Evolutionary conservation across 1,140 invertebrate genomes (phyloP).

Genomic region (Himalopsyche phryganea): DNA sequence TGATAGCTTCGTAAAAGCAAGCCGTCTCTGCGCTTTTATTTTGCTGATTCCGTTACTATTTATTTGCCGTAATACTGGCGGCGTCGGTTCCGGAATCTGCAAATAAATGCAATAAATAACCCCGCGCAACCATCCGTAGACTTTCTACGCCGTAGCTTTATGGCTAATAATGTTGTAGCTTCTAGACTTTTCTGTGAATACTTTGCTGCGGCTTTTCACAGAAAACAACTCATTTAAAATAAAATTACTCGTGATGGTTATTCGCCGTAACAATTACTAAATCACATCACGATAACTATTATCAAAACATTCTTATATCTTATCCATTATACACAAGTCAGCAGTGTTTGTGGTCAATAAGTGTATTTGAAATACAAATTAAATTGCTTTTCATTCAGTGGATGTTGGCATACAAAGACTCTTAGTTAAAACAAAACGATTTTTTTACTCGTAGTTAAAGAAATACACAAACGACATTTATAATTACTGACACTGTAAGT

Average conservation of each 20-base stretch:
- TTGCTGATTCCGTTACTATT: slow-evolving; percentile 8
- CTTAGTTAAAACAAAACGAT: too few relatives aligned
- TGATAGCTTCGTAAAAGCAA: too few relatives aligned
- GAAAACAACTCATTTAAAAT: slow-evolving; percentile 4
- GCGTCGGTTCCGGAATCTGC: slow-evolving; percentile 7
- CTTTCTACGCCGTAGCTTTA: slow-evolving; percentile 7
- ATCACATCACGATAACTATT: too few relatives aligned
- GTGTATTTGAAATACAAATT: too few relatives aligned
- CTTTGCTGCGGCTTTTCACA: not conserved
- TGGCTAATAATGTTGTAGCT: slow-evolving; percentile 8
- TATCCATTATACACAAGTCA: too few relatives aligned
- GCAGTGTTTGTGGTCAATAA: too few relatives aligned
- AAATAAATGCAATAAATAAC: slow-evolving; percentile 25
- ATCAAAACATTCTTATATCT: not conserved
- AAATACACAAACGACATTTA: too few relatives aligned
- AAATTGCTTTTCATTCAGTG: too few relatives aligned
- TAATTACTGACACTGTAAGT: too few relatives aligned
- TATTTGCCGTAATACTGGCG: slow-evolving; percentile 8
- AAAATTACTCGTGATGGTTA: not conserved
- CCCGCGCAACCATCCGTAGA: slow-evolving; percentile 4
- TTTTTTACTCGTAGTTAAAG: too few relatives aligned
- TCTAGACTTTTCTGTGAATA: not conserved
- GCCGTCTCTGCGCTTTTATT: slow-evolving; percentile 8
- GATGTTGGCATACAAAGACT: too few relatives aligned
- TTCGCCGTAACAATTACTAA: slow-evolving; percentile 1